phyloP scores from a whole-genome alignment of 2,888 invertebrate species.

The Spicauda simplicius region DNA sequence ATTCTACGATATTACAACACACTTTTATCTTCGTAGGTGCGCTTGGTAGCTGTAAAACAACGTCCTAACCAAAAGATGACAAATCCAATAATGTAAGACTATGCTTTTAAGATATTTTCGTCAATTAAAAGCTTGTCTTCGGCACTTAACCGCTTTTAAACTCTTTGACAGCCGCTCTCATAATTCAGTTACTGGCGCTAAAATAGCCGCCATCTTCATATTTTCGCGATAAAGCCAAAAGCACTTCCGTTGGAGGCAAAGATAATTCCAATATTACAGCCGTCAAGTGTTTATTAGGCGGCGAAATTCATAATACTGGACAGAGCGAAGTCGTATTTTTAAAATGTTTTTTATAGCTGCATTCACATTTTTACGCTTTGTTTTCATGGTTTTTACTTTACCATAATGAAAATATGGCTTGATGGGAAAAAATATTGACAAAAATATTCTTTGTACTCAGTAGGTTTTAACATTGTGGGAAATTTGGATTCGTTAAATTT shows the following conservation, averaged over 20 bases:
- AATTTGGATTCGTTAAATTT: too few species aligned
- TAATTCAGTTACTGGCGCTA: conserved; percentile 56
- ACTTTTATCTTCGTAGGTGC: too few species aligned
- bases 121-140: conserved; percentile 58
- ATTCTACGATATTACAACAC: too few species aligned
- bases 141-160: conserved; percentile 61
- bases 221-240: conserved; percentile 47
- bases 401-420: background rate
- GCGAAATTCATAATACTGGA: conserved; percentile 23
- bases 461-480: background rate
- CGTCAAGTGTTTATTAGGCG: conserved; percentile 32
- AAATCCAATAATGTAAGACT: conserved; percentile 62
- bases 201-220: conserved; percentile 59
- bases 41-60: conserved; percentile 15
- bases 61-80: conserved; percentile 46
- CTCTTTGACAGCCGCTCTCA: conserved; percentile 52
- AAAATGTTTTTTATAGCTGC: conserved; percentile 3
- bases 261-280: conserved; percentile 31
- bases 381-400: background rate
- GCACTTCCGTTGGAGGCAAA: conserved; percentile 29
- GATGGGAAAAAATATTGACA: background rate
- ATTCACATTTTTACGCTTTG: background rate
- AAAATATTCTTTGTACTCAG: background rate
- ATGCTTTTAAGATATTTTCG: conserved; percentile 69
- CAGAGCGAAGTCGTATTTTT: conserved; percentile 8